Evolutionary conservation across 1,140 invertebrate species (phyloP).

Genomic region (Chionoecetes opilio): DNA sequence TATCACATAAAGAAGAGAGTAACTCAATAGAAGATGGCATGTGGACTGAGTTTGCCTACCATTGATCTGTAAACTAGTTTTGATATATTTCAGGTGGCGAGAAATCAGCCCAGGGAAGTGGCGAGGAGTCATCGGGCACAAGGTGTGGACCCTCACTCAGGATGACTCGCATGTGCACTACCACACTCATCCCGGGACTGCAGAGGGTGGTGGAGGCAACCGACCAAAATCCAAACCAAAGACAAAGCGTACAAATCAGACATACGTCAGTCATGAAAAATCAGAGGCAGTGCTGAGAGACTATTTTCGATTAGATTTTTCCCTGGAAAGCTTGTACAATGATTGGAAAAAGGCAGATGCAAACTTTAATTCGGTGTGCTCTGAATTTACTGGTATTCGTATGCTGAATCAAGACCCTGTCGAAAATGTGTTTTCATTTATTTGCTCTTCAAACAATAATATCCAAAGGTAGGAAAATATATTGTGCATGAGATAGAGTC

Average conservation of each 20-base stretch:
- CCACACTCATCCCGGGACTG: neutral
- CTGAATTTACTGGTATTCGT: constrained; percentile 57
- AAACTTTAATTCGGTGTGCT: constrained; percentile 46
- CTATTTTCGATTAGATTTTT: constrained; percentile 67
- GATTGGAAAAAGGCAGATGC: constrained; percentile 55
- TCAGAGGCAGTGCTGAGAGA: constrained; percentile 42
- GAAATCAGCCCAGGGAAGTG: constrained; percentile 45
- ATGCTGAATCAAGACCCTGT: constrained; percentile 67
- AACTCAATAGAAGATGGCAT: no score
- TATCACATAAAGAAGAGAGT: neutral
- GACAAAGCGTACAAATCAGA: neutral
- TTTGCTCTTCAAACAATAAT: constrained; percentile 69
- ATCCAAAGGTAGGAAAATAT: constrained; percentile 60
- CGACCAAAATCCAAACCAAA: neutral
- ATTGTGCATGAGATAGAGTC: no score
- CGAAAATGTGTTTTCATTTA: constrained; percentile 69
- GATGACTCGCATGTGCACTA: constrained; percentile 50
- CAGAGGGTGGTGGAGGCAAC: neutral
- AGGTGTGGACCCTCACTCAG: constrained; percentile 62
- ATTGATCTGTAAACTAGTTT: neutral
- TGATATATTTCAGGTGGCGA: constrained; percentile 56
- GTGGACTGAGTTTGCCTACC: neutral
- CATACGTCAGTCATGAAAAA: constrained; percentile 33
- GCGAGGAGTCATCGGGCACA: constrained; percentile 53
- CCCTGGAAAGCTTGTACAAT: constrained; percentile 55